Evolutionary conservation across 2,797 vertebrate genomes (phyloP).

Genomic region (Sebastes trivittatus): DNA sequence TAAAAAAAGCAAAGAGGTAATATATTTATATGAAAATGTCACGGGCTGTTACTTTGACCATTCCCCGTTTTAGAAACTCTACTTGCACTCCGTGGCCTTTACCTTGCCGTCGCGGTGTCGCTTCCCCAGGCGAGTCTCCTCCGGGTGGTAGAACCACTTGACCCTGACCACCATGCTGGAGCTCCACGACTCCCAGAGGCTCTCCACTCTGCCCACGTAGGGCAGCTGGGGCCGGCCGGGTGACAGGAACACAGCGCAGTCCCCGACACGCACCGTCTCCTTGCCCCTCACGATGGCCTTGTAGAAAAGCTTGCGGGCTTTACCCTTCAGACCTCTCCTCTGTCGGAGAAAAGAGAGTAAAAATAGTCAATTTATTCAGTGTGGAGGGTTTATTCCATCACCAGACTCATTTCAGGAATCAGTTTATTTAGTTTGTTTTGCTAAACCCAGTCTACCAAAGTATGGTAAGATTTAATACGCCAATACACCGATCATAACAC

Average conservation of each 20-base stretch:
- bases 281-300: conserved; percentile 96
- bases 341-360: conserved; percentile 63
- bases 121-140: conserved; percentile 97
- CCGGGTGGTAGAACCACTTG: conserved; percentile 99
- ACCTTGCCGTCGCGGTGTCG: conserved; percentile 96
- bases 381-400: conserved; percentile 11
- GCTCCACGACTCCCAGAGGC: conserved; percentile 99
- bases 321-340: conserved; percentile 97
- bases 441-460: conserved; percentile 8
- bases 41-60: conserved; percentile 36
- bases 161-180: conserved; percentile 99
- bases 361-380: conserved; percentile 35
- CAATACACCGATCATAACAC: background rate
- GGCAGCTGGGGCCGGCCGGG: conserved; percentile 95
- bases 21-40: conserved; percentile 42
- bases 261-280: conserved; percentile 93
- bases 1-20: conserved; percentile 26
- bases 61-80: conserved; percentile 32
- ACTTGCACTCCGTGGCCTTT: conserved; percentile 35
- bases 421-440: conserved; percentile 15
- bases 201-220: conserved; percentile 97
- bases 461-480: background rate
- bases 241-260: conserved; percentile 97
- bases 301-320: conserved; percentile 97
- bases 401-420: conserved; percentile 3